Base-by-base conservation (phyloP, 2,113 vertebrate genomes). In the Polypterus bichir region DNA sequence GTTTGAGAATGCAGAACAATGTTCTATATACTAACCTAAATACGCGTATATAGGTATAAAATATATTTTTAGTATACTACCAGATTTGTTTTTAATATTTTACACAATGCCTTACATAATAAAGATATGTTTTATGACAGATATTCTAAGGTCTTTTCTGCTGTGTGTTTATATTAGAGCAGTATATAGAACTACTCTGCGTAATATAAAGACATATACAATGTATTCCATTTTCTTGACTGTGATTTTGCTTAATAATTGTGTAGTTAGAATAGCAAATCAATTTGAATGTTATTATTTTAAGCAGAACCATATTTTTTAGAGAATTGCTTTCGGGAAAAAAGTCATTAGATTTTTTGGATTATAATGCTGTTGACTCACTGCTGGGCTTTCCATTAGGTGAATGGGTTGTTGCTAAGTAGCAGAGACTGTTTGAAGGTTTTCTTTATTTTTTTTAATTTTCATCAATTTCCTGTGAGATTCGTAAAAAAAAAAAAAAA, bases 261-360 rank as follows among this genome's bases (percentile, higher is more conserved):
- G 47, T 62, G 62, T 59, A 47, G 55, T 62, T 62, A 62, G 65
- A 58, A 66, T 49, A 47, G 61, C 60, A 59, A 59, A 62, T 57
- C 62, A 66, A 66, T 66, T 66, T 66, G 57, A 66, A 66, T 57
- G 60, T 56, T 66, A 66, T 66, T 66, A 66, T 66, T 62, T 53
- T 66, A 66, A 45, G 62, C 65, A 56, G 64, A 65, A 59, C 59
- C 62, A 62, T 66, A 61, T 61, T 62, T 66, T 27, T 57, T 62
- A 53, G 44, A 62, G 56, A 62, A 57, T 66, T 62, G 65, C 65
- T 66, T 54, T 62, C 62, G 65, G 65, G 65, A 9, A 44, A 62
- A 66, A 66, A 62, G 49, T 52, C 65, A 66, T 66, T 66, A 66
- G 56, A 66, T 62, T 66, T 27, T 66, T 66, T 62, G 49, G 61